Evolutionary conservation across 53 echinoderm and acorn worm genomes (phyloP).

Genomic region (Pentamera pediparva): DNA sequence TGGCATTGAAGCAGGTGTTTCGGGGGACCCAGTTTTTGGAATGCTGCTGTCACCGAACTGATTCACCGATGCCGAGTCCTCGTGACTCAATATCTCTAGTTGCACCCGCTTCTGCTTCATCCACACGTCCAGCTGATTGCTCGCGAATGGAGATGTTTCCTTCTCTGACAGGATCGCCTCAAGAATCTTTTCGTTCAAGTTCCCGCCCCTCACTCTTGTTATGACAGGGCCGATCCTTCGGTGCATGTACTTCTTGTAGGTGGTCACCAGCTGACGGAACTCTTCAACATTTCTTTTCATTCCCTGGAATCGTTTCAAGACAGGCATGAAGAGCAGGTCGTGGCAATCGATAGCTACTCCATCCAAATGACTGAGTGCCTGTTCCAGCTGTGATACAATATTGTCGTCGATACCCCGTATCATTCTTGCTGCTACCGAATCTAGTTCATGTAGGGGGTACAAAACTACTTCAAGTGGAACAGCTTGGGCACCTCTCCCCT

Average conservation of each 20-base stretch:
- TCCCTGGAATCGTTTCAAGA: conserved; percentile 19
- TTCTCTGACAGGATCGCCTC: background rate
- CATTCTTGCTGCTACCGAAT: conserved; percentile 30
- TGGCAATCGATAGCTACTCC: conserved; percentile 23
- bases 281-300: conserved; percentile 19
- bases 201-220: background rate
- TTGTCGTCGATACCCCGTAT: conserved; percentile 19
- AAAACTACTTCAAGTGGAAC: conserved; percentile 37
- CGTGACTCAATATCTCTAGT: background rate
- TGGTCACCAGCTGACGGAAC: background rate
- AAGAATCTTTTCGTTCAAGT: background rate
- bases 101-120: background rate
- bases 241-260: background rate
- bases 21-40: too few relatives aligned
- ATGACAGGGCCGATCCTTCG: background rate
- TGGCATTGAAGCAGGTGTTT: too few relatives aligned
- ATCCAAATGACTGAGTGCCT: conserved; percentile 13
- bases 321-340: conserved; percentile 10
- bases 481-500: conserved; percentile 1
- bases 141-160: background rate
- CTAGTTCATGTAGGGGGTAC: conserved; percentile 22
- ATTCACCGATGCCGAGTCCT: too few relatives aligned
- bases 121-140: background rate
- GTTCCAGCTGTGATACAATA: conserved; percentile 27
- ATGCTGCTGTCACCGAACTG: too few relatives aligned